Evolutionary conservation across 1,140 invertebrate species (phyloP).

Genomic region (Atopsyche davidsoni): DNA sequence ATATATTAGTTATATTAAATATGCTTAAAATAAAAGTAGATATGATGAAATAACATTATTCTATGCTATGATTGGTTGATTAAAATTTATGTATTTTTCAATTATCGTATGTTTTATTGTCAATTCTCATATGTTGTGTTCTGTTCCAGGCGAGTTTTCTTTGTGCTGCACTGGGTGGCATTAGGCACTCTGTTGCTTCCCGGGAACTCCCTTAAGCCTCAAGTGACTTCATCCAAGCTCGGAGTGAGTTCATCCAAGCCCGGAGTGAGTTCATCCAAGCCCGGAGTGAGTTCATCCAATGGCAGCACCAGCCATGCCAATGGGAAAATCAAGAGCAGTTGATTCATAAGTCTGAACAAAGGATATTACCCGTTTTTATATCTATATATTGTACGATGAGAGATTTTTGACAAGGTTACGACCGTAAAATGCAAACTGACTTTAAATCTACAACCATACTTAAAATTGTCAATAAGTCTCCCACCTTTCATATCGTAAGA

Average conservation of each 20-base stretch:
- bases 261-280: background rate
- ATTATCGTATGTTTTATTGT: background rate
- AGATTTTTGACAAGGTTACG: no score
- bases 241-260: constrained; percentile 10
- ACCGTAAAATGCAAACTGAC: no score
- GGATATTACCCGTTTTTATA: no score
- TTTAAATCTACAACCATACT: no score
- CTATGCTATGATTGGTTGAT: background rate
- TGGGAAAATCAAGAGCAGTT: constrained; percentile 15
- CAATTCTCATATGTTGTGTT: background rate
- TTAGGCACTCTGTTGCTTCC: constrained; percentile 42
- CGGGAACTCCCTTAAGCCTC: constrained; percentile 9
- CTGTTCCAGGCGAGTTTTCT: constrained; percentile 43
- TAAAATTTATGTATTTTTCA: no score
- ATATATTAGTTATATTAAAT: background rate
- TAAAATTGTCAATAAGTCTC: no score
- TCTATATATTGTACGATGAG: no score
- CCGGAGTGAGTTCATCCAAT: no score
- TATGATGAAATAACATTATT: constrained; percentile 2
- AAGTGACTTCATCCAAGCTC: background rate
- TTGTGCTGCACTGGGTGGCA: constrained; percentile 45
- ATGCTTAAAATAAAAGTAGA: no score
- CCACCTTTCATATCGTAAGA: no score
- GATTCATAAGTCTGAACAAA: no score
- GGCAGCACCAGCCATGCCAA: no score